These are phyloP conservation scores for Lycodopsis pacificus DNA, from an alignment of 2,797 vertebrate species.

Conservation along the genomic window DNA sequence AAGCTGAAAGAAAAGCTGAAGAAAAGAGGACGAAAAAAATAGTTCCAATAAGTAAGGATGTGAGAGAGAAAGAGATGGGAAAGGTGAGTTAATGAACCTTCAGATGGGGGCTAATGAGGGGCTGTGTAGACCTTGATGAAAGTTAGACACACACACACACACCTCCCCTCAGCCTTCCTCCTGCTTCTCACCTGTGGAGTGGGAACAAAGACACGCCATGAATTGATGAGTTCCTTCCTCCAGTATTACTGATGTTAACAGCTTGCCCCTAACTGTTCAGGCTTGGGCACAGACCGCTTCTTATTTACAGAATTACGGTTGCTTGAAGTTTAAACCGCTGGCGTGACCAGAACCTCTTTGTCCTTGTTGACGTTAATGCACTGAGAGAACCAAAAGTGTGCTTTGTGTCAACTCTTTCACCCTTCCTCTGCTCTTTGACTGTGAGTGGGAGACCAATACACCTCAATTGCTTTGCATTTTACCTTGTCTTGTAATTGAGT, in stretches of 20 bases:
- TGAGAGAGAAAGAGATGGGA: conserved; percentile 31
- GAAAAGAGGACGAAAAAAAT: neutral
- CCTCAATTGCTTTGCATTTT: neutral
- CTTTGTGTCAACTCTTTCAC: neutral
- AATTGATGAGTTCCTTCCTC: conserved; percentile 48
- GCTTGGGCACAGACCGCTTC: neutral
- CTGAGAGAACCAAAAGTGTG: neutral
- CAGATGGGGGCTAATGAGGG: conserved; percentile 64
- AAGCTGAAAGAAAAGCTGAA: conserved; percentile 15
- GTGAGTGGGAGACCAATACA: neutral
- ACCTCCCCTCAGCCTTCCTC: neutral
- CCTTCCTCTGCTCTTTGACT: neutral
- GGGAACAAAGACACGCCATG: conserved; percentile 45
- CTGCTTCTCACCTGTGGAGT: conserved; percentile 50
- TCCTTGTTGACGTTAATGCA: neutral
- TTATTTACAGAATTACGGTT: neutral
- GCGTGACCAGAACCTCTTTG: neutral
- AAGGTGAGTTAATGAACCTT: conserved; percentile 60
- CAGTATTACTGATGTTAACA: conserved; percentile 40
- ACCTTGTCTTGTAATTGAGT: conserved; percentile 25
- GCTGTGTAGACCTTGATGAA: conserved; percentile 57
- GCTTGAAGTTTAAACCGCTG: conserved; percentile 9
- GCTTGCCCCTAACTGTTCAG: conserved; percentile 22
- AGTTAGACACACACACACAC: conserved; percentile 25
- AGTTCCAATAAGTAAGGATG: conserved; percentile 17